Conservation (phyloP, 2,113 vertebrate genomes). For the Cynopterus brachyotis region DNA sequence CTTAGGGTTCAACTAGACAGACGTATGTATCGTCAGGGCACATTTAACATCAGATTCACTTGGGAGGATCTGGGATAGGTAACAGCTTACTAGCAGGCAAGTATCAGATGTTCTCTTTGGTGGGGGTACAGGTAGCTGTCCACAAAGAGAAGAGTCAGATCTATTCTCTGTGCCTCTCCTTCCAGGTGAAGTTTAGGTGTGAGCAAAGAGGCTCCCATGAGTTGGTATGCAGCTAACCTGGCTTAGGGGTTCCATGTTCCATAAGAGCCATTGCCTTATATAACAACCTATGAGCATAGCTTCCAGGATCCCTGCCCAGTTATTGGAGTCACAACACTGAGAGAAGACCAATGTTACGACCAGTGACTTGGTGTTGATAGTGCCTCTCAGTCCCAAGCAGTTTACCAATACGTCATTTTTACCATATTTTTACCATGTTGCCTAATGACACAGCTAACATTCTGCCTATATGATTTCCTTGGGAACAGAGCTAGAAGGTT, state of each 20-base stretch:
- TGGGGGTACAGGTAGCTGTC: not conserved
- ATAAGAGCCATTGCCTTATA: not conserved
- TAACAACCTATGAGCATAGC: not conserved
- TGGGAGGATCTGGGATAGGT: not conserved
- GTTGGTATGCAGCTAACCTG: not conserved
- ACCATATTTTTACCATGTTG: not conserved
- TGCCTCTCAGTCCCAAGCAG: not conserved
- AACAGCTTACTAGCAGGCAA: not conserved
- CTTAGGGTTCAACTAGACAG: not conserved
- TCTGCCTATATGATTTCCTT: constrained; percentile 52
- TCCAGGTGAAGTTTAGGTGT: not conserved
- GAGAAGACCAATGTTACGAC: not conserved
- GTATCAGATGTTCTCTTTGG: not conserved
- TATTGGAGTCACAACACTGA: not conserved
- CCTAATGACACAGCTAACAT: constrained; percentile 10
- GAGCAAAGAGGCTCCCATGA: not conserved
- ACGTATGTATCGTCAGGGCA: not conserved
- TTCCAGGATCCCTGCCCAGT: not conserved
- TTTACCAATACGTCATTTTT: constrained; percentile 16
- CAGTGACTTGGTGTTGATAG: not conserved
- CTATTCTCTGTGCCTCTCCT: not conserved
- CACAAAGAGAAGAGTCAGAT: not conserved
- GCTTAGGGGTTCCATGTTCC: not conserved
- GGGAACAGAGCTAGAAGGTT: not conserved
- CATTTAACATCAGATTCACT: not conserved